phyloP scores from a whole-genome alignment of 2,113 vertebrate species.

The Thermophis baileyi region DNA sequence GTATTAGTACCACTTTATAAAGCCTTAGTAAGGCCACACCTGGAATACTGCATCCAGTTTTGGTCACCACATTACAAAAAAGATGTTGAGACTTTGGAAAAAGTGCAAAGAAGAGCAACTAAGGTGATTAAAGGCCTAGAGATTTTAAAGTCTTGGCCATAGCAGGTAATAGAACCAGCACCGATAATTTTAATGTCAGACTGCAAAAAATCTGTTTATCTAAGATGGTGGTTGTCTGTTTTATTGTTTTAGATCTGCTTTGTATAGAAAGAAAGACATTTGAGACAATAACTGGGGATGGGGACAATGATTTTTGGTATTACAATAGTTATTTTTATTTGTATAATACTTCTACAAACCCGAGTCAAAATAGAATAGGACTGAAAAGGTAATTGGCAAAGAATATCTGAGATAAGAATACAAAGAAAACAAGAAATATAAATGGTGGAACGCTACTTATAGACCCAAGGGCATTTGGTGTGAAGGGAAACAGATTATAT shows the following conservation, averaged over 20 bases:
- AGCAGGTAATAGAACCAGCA: not conserved
- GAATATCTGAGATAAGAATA: not conserved
- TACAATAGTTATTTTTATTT: not conserved
- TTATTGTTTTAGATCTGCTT: not conserved
- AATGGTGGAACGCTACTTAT: not conserved
- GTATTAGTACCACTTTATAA: no score
- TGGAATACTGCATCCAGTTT: no score
- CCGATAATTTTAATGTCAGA: not conserved
- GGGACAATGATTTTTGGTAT: not conserved
- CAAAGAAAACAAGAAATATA: not conserved
- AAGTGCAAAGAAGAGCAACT: no score
- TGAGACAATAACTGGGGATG: not conserved
- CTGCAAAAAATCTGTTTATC: not conserved
- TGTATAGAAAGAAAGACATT: not conserved
- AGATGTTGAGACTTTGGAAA: no score
- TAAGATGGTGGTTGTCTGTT: not conserved
- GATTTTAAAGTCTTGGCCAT: not conserved
- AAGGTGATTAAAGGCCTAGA: no score
- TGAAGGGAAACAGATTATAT: not conserved
- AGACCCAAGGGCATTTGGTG: not conserved
- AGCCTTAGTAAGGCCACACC: no score
- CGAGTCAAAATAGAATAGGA: not conserved
- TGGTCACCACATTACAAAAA: no score
- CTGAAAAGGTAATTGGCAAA: not conserved
- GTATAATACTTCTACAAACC: not conserved